A percentile compares a stretch with the other conserved stretches of the same genome.
These are phyloP conservation scores for Choristoneura fumiferana DNA, from an alignment of 1,140 invertebrate genomes.

Conservation along the genomic window DNA sequence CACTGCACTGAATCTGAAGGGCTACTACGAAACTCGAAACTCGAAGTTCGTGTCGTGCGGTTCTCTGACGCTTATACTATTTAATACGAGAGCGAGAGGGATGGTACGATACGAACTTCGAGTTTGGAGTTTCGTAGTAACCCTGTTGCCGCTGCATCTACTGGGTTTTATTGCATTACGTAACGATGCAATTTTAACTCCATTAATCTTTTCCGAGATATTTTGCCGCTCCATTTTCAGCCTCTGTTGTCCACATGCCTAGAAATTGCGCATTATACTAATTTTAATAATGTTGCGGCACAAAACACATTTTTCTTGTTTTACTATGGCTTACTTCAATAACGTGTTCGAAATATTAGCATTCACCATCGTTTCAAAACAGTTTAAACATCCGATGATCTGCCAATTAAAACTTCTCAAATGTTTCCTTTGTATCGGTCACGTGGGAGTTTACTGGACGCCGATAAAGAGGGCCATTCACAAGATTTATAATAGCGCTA, in stretches of 20 bases:
- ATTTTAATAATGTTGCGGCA: background rate
- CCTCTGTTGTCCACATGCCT: conserved; percentile 4
- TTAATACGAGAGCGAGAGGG: too few relatives aligned
- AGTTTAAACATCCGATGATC: conserved; percentile 34
- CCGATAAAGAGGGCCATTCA: conserved; percentile 56
- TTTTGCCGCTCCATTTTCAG: conserved; percentile 47
- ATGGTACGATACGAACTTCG: too few relatives aligned
- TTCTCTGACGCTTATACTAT: too few relatives aligned
- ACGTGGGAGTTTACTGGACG: conserved; percentile 39
- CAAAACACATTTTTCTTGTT: background rate
- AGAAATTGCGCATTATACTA: background rate
- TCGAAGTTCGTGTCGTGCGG: too few relatives aligned
- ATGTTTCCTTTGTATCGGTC: conserved; percentile 48
- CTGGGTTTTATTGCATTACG: conserved; percentile 61
- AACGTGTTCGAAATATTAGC: background rate
- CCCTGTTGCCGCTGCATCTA: conserved; percentile 39
- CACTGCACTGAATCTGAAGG: too few relatives aligned
- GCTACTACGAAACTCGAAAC: too few relatives aligned
- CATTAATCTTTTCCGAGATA: conserved; percentile 68
- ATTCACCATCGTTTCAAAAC: background rate
- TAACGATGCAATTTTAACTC: conserved; percentile 68
- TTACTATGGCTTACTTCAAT: background rate
- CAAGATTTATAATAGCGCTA: conserved; percentile 61
- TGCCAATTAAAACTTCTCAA: conserved; percentile 54
- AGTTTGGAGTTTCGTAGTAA: too few relatives aligned